Conservation (phyloP, 1,140 invertebrate genomes). For the Andricus grossulariae region DNA sequence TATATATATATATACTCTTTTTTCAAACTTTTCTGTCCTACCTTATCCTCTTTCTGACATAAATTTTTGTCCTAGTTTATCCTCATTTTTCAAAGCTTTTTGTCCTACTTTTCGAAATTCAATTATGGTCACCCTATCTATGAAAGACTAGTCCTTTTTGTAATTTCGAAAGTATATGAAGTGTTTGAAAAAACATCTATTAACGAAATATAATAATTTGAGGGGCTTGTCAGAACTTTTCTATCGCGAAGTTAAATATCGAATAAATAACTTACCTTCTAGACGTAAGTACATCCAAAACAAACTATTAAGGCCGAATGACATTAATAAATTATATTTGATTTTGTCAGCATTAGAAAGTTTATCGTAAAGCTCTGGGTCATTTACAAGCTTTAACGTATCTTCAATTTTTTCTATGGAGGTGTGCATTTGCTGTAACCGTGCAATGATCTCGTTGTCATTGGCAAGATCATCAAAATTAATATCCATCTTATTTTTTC, state of each 20-base stretch:
- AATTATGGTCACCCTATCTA: no score
- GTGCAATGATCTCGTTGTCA: constrained; percentile 59
- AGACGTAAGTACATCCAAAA: constrained; percentile 75
- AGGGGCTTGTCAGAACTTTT: no score
- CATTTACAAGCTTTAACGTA: constrained; percentile 54
- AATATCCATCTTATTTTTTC: constrained; percentile 56
- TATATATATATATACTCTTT: no score
- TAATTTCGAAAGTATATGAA: no score
- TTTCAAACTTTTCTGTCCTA: no score
- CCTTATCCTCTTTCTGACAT: no score
- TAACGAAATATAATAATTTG: no score
- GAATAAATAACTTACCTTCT: constrained; percentile 63
- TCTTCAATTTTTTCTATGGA: constrained; percentile 64
- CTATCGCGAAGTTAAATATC: constrained; percentile 23
- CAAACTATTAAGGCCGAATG: constrained; percentile 73
- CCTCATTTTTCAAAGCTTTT: no score
- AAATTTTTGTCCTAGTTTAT: no score
- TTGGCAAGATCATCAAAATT: constrained; percentile 67
- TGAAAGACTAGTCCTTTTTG: no score
- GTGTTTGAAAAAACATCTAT: no score
- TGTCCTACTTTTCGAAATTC: no score
- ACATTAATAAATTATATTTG: constrained; percentile 73
- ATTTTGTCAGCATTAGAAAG: constrained; percentile 72
- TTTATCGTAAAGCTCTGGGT: constrained; percentile 67
- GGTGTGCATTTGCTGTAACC: constrained; percentile 61